Evolutionary conservation across 2,113 vertebrate genomes (phyloP).

Genomic region (Narcine bancroftii): DNA sequence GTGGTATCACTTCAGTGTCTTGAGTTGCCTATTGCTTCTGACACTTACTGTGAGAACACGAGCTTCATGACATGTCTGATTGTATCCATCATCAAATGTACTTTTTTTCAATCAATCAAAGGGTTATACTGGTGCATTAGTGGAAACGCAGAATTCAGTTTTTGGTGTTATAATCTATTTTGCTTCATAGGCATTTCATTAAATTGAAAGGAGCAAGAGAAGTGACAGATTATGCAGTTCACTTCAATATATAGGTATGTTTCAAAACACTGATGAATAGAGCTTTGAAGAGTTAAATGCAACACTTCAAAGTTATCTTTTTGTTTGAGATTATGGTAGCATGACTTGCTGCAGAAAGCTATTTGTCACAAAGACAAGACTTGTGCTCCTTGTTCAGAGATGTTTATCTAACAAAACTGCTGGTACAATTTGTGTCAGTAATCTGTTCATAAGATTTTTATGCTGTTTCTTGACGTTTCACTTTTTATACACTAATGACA

Average conservation of each 20-base stretch:
- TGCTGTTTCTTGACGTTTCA: neutral
- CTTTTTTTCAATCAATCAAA: no score
- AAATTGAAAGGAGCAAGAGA: neutral
- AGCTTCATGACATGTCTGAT: no score
- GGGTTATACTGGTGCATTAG: no score
- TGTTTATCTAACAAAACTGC: neutral
- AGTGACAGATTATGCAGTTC: neutral
- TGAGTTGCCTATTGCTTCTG: no score
- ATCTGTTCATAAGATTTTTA: neutral
- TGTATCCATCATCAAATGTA: no score
- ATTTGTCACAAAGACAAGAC: slow-evolving; percentile 17
- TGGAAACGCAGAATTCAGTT: no score
- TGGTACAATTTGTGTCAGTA: slow-evolving; percentile 2
- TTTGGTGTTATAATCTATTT: neutral
- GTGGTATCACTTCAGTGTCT: no score
- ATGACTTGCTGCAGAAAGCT: neutral
- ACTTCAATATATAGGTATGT: neutral
- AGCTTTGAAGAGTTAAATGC: neutral
- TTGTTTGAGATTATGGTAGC: neutral
- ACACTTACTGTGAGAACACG: no score
- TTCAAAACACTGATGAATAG: neutral
- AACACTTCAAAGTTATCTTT: neutral
- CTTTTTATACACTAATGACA: neutral
- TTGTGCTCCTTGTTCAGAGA: slow-evolving; percentile 22
- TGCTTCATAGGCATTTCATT: neutral